Conservation (phyloP, 1,140 invertebrate genomes). For the Camponotus floridanus region DNA sequence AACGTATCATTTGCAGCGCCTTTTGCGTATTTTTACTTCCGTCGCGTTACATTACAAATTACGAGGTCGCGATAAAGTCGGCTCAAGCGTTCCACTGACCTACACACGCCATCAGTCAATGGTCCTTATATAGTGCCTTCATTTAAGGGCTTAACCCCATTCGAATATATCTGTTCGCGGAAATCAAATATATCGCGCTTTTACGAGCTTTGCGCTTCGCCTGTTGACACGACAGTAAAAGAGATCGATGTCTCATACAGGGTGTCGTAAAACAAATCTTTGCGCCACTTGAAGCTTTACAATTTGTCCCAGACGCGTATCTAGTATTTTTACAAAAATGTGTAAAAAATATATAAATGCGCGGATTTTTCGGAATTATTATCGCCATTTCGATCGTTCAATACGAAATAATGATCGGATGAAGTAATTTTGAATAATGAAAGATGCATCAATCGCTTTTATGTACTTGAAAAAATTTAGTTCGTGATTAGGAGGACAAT, state of each 20-base stretch:
- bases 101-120: slow-evolving; percentile 54
- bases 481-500: neutral
- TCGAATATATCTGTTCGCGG: slow-evolving; percentile 10
- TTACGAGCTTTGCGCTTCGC: slow-evolving; percentile 5
- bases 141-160: slow-evolving; percentile 45
- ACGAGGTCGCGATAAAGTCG: slow-evolving; percentile 61
- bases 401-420: slow-evolving; percentile 9
- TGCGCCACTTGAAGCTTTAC: neutral
- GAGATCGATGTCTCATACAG: slow-evolving; percentile 32
- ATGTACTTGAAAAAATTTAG: neutral
- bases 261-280: neutral
- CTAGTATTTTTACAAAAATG: neutral
- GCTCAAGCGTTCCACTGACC: slow-evolving; percentile 62
- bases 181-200: slow-evolving; percentile 38
- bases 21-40: slow-evolving; percentile 29
- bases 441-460: neutral
- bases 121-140: slow-evolving; percentile 27
- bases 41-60: slow-evolving; percentile 49
- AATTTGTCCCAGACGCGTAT: neutral
- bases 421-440: neutral
- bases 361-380: neutral
- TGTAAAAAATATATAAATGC: neutral
- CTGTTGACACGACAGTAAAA: neutral
- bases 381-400: neutral
- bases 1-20: neutral